Evolutionary conservation across 2,113 vertebrate genomes (phyloP).

Genomic region (Terrapene triunguis): DNA sequence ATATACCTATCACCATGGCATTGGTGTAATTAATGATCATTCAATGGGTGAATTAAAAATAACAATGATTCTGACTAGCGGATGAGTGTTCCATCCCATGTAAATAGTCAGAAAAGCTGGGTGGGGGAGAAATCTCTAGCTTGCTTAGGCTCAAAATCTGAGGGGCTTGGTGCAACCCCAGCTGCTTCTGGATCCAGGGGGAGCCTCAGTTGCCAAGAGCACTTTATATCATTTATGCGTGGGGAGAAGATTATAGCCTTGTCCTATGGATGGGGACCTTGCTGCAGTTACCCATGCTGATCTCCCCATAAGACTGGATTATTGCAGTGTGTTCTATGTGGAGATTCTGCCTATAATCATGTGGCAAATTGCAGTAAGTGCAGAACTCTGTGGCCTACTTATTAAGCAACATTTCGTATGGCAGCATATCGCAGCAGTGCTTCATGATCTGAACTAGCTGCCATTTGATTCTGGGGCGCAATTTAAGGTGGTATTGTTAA

Average conservation of each 20-base stretch:
- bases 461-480: not conserved
- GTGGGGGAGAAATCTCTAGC: not conserved
- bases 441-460: fast-evolving
- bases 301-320: not conserved
- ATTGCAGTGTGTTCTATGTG: constrained; percentile 48
- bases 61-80: not conserved
- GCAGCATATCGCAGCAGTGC: not conserved
- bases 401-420: not conserved
- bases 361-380: not conserved
- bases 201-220: constrained; percentile 53
- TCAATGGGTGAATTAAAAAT: constrained; percentile 30
- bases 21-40: not conserved
- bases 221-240: constrained; percentile 42
- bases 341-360: not conserved
- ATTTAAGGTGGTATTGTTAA: constrained; percentile 21
- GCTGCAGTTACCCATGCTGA: constrained; percentile 8
- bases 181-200: not conserved
- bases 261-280: constrained; percentile 56
- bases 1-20: not conserved
- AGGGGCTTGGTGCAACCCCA: not conserved
- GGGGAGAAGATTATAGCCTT: constrained; percentile 21
- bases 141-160: not conserved
- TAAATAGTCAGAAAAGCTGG: not conserved
- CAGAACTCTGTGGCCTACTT: constrained; percentile 24
- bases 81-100: not conserved